These are phyloP conservation scores for Aurelia sp. DNA, from an alignment of 30 jellyfish, hydroid and myxozoan genomes.

Conservation along the genomic window DNA sequence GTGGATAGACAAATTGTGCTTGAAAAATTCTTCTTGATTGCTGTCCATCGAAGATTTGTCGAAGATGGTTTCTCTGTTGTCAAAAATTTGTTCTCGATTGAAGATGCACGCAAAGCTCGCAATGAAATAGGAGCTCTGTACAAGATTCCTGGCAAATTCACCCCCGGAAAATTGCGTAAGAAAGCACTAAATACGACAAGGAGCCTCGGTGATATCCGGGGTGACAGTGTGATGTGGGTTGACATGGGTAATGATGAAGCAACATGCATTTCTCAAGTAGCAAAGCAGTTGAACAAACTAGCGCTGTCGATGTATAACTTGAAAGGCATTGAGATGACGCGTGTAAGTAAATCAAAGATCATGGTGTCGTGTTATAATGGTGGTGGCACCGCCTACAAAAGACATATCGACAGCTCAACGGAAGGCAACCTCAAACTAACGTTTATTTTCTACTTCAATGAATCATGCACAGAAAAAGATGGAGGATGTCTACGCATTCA, in stretches of 20 bases:
- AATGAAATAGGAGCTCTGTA: constrained; percentile 17
- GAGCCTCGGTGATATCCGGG: constrained; percentile 40
- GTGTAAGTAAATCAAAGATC: constrained; percentile 51
- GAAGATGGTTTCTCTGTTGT: constrained; percentile 46
- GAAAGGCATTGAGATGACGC: constrained; percentile 19
- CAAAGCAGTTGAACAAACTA: constrained; percentile 55
- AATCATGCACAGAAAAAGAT: constrained; percentile 4
- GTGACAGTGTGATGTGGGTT: constrained; percentile 56
- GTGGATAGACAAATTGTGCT: constrained; percentile 15
- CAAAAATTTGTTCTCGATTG: constrained; percentile 29
- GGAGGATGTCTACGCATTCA: constrained; percentile 68
- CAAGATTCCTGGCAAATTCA: constrained; percentile 31
- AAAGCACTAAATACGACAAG: constrained; percentile 19
- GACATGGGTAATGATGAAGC: constrained; percentile 31
- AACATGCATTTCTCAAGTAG: constrained; percentile 10
- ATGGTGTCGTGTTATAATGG: constrained; percentile 68
- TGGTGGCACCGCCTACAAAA: constrained; percentile 36
- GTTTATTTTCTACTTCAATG: constrained; percentile 34
- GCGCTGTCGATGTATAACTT: constrained; percentile 45
- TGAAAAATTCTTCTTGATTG: neutral
- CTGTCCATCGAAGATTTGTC: neutral
- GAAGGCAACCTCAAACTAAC: constrained; percentile 57
- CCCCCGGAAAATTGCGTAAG: constrained; percentile 42
- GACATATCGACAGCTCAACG: constrained; percentile 53
- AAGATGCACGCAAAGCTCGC: constrained; percentile 9